phyloP scores from a whole-genome alignment of 2,113 vertebrate genomes.

The Notiomystis cincta region DNA sequence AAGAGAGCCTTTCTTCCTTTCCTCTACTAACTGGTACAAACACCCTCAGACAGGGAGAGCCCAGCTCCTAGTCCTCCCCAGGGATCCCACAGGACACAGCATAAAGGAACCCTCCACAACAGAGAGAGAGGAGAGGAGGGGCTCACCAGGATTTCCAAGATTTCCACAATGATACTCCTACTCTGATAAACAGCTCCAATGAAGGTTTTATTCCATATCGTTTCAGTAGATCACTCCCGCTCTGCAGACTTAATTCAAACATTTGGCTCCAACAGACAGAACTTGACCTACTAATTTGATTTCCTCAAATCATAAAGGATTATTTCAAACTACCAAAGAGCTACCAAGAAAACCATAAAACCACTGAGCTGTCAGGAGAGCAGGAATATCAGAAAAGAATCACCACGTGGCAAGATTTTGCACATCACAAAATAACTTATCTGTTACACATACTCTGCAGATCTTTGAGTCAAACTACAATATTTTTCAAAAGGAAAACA shows the following conservation, averaged over 20 bases:
- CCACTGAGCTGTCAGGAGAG: neutral
- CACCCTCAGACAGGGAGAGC: neutral
- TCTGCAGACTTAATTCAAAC: neutral
- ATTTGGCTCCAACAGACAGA: neutral
- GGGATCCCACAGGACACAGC: fast-evolving
- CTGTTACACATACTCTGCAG: neutral
- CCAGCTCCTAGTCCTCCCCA: neutral
- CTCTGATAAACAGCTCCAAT: fast-evolving
- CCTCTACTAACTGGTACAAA: neutral
- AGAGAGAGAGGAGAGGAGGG: neutral
- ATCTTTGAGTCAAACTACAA: neutral
- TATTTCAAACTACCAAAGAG: neutral
- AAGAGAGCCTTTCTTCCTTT: neutral
- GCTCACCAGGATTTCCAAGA: neutral
- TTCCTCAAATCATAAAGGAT: neutral
- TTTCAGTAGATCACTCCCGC: neutral
- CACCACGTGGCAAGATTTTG: neutral
- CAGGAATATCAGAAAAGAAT: neutral
- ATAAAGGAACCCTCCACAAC: neutral
- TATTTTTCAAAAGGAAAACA: neutral
- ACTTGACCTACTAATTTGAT: neutral
- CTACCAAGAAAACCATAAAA: neutral
- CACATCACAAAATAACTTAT: neutral
- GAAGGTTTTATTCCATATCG: neutral
- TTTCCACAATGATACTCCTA: neutral